Evolutionary conservation across 2,888 invertebrate genomes (phyloP), one percentile per base, ranked within the genome.

Genomic region (Mesoligia furuncula): DNA sequence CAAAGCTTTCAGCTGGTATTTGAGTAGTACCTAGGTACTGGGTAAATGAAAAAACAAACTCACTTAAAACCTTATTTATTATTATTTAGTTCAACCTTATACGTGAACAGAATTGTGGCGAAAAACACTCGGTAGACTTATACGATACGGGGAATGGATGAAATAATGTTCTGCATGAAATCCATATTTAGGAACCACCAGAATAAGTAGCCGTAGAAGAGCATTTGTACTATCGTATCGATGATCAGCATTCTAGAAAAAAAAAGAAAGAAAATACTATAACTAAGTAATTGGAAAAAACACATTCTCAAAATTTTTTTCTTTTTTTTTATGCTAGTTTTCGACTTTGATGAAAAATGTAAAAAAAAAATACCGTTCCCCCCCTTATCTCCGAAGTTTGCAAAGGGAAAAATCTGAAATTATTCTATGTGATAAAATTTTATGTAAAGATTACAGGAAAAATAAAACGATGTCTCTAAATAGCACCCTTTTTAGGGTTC

Each of bases 191-290:
- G n/a, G 15, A 94, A 39, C 86, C 89, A 91, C 91, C 92, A 94
- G 24, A 91, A 77, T 0, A 94, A 0, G 8, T 86, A 89, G 0
- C 90, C 90, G 85, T 91, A 92, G 85, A 95, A 93, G 0, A 89
- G 0, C 0, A 83, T 80, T 57, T 89, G 87, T 3, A 92, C 88
- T 0, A 90, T 1, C 1, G 81, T 82, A 62, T 94, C 93, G 27
- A 94, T 7, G 0, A 92, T 45, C 17, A 88, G 48, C 90, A 95
- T 91, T 83, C 94, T 94, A 91, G 17, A 93, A 93, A 2, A 80
- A 3, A 69, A n/a, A 45, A 67, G 45, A 20, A 54, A 54, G 51
- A 7, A 17, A 20, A 24, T n/a, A n/a, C n/a, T n/a, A 24, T 42
- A 42, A 36, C 36, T 42, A 42, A 36, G 2, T 36, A 36, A 36